Evolutionary conservation across 1,140 invertebrate species (phyloP).

Genomic region (Frieseomelitta varia): DNA sequence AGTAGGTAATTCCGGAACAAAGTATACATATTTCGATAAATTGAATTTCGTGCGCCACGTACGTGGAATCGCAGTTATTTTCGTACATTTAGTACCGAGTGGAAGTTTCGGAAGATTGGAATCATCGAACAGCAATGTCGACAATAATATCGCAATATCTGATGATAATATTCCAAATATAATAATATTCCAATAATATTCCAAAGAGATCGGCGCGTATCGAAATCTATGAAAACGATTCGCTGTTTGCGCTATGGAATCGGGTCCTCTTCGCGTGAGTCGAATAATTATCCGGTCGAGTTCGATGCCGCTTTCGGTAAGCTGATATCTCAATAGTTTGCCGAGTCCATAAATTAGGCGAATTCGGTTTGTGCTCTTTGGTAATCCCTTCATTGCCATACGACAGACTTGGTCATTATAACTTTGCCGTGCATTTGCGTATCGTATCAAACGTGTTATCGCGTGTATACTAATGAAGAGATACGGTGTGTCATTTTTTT

Average conservation of each 20-base stretch:
- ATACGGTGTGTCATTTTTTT: neutral
- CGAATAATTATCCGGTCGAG: slow-evolving; percentile 56
- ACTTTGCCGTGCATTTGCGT: slow-evolving; percentile 54
- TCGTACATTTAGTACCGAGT: neutral
- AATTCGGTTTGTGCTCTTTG: slow-evolving; percentile 64
- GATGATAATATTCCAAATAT: too few relatives aligned
- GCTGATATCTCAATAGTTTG: slow-evolving; percentile 62
- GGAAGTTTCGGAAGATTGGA: neutral
- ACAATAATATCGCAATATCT: neutral
- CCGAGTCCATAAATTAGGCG: slow-evolving; percentile 63
- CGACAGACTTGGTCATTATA: slow-evolving; percentile 62
- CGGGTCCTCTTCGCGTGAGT: slow-evolving; percentile 40
- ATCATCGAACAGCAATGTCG: neutral
- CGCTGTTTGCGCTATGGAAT: slow-evolving; percentile 50
- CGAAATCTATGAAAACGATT: slow-evolving; percentile 12
- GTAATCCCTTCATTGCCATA: slow-evolving; percentile 63
- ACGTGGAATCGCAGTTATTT: too few relatives aligned
- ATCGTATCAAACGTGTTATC: slow-evolving; percentile 15
- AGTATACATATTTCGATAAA: neutral
- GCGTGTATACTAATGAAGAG: neutral
- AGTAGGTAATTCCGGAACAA: neutral
- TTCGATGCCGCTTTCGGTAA: slow-evolving; percentile 56
- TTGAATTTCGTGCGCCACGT: neutral
- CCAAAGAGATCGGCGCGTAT: too few relatives aligned
- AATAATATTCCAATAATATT: too few relatives aligned